These are phyloP conservation scores for Lerista edwardsae DNA, from an alignment of 2,797 vertebrate genomes.

Conservation along the genomic window DNA sequence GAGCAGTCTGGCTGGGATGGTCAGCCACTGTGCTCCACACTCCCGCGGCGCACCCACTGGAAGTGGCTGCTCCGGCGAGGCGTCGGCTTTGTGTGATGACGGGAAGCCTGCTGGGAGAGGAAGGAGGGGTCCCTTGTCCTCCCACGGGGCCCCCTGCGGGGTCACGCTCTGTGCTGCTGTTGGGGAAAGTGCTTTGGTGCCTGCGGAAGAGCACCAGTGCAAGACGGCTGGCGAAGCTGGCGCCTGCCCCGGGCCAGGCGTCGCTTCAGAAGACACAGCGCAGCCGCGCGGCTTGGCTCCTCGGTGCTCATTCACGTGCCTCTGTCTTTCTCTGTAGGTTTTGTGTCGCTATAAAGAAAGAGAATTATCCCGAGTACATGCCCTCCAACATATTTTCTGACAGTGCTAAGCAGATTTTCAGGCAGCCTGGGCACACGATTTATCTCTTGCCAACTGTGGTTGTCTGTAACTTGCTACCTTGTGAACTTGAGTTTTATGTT, in stretches of 20 bases:
- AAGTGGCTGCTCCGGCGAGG: too few species aligned
- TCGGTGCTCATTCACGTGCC: background rate
- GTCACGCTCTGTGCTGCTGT: too few species aligned
- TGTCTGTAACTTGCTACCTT: slow-evolving; percentile 92
- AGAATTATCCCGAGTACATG: slow-evolving; percentile 94
- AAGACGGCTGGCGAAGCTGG: background rate
- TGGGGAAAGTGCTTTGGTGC: too few species aligned
- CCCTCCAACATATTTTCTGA: slow-evolving; percentile 89
- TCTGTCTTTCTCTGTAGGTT: slow-evolving; percentile 78
- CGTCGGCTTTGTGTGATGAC: too few species aligned
- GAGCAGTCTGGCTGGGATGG: too few species aligned
- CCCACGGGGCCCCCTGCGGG: too few species aligned
- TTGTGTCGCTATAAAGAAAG: slow-evolving; percentile 96
- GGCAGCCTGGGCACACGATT: slow-evolving; percentile 94
- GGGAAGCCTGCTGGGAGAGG: too few species aligned
- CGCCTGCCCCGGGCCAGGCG: background rate
- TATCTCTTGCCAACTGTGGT: slow-evolving; percentile 94
- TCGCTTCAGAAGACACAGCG: background rate
- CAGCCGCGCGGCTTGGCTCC: background rate
- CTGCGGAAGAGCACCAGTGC: too few species aligned
- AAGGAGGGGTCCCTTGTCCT: too few species aligned
- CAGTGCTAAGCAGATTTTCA: slow-evolving; percentile 91
- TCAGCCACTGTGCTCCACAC: too few species aligned
- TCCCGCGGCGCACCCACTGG: too few species aligned
- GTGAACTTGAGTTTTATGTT: slow-evolving; percentile 93